Percentiles rank a stretch among this genome's conserved stretches.
Evolutionary conservation across 2,113 vertebrate genomes (phyloP).

Genomic region (Marmota monax): DNA sequence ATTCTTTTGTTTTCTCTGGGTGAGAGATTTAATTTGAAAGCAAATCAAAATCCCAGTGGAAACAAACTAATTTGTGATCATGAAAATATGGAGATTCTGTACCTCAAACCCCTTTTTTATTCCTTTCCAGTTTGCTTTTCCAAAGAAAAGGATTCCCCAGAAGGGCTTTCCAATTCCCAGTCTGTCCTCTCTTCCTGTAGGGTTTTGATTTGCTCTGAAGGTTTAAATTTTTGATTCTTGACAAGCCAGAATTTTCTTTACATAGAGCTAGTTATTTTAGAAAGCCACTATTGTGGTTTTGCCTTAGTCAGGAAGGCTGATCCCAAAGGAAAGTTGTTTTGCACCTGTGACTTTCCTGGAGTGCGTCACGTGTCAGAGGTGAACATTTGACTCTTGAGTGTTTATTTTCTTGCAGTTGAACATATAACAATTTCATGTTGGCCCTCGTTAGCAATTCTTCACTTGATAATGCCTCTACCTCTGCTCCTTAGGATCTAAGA

Average conservation of each 20-base stretch:
- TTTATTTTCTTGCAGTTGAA: background rate
- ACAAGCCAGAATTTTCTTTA: background rate
- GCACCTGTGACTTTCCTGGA: conserved; percentile 22
- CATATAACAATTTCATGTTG: background rate
- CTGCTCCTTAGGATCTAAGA: background rate
- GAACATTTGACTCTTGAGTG: background rate
- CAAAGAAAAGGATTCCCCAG: background rate
- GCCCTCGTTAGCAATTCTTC: background rate
- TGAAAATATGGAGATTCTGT: background rate
- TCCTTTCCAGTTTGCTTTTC: background rate
- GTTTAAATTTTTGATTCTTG: conserved; percentile 48
- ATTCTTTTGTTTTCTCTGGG: conserved; percentile 50
- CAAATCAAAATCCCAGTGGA: conserved; percentile 27
- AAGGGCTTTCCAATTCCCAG: conserved; percentile 8
- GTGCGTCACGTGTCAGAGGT: background rate
- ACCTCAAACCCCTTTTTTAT: background rate
- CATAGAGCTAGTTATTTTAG: background rate
- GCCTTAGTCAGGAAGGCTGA: background rate
- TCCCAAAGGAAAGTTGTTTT: conserved; percentile 9
- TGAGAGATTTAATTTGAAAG: conserved; percentile 58
- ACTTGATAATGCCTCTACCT: background rate
- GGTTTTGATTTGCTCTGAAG: conserved; percentile 10
- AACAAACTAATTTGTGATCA: background rate
- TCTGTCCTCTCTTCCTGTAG: background rate
- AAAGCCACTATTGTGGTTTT: background rate